phyloP scores from a whole-genome alignment of 1,140 invertebrate genomes.

The Drosophila littoralis region DNA sequence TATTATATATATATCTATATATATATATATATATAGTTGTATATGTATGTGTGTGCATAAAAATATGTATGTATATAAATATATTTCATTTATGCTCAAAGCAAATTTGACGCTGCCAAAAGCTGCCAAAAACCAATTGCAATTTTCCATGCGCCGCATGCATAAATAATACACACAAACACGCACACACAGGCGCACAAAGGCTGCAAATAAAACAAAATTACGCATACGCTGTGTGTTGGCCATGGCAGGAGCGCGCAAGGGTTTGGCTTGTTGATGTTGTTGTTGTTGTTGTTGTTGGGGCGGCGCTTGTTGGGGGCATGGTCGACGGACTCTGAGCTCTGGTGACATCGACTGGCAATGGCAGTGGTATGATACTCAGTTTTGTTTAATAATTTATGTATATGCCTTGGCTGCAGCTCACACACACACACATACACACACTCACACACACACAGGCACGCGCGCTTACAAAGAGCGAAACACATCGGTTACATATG shows the following conservation, averaged over 20 bases:
- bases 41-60: conserved; percentile 1
- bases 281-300: no score
- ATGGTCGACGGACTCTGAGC: conserved; percentile 26
- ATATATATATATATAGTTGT: neutral
- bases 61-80: conserved; percentile 31
- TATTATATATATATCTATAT: neutral
- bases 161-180: conserved; percentile 67
- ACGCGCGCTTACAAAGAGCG: neutral
- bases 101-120: conserved; percentile 54
- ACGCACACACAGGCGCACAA: conserved; percentile 21
- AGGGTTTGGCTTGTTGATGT: neutral
- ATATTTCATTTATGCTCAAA: conserved; percentile 59
- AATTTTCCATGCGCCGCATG: conserved; percentile 78
- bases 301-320: neutral
- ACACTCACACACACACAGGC: neutral
- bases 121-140: conserved; percentile 74
- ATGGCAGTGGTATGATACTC: conserved; percentile 74
- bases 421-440: conserved; percentile 35
- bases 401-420: conserved; percentile 71
- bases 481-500: conserved; percentile 67
- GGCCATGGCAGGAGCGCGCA: neutral
- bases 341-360: conserved; percentile 74
- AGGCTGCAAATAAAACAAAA: conserved; percentile 38
- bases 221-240: conserved; percentile 71
- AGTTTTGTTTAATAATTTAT: conserved; percentile 80